Evolutionary conservation across 2,113 vertebrate genomes (phyloP).

Genomic region (Oncorhynchus mykiss): DNA sequence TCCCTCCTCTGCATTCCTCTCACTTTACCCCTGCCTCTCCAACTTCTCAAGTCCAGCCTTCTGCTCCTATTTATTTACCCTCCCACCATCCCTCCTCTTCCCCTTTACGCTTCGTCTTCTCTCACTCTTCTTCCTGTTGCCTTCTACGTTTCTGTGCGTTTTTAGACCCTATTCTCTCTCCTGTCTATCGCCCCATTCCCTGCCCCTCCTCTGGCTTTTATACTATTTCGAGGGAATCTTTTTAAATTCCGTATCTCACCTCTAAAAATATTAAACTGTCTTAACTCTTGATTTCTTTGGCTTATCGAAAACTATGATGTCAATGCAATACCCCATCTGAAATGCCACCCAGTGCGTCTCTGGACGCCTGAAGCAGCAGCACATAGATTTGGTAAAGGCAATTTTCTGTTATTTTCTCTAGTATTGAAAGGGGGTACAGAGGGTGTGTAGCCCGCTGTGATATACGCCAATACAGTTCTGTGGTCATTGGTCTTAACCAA

Average conservation of each 20-base stretch:
- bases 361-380: not conserved
- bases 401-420: not conserved
- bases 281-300: not conserved
- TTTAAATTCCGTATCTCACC: not conserved
- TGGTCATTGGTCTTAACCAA: no score
- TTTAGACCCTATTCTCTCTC: conserved; percentile 49
- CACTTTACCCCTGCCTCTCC: conserved; percentile 33
- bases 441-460: not conserved
- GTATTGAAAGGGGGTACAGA: no score
- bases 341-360: not conserved
- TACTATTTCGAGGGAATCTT: not conserved
- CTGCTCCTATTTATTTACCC: conserved; percentile 19
- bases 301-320: not conserved
- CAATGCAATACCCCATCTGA: not conserved
- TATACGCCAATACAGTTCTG: not conserved
- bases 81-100: not conserved
- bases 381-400: not conserved
- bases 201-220: conserved; percentile 49
- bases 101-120: conserved; percentile 14
- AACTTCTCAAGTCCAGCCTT: conserved; percentile 28
- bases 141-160: conserved; percentile 31
- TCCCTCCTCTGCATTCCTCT: not conserved
- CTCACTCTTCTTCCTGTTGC: conserved; percentile 40
- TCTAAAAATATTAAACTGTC: not conserved
- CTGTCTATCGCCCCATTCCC: conserved; percentile 56